Conservation (phyloP, 1,140 invertebrate genomes). For the Drosophila obscura region DNA sequence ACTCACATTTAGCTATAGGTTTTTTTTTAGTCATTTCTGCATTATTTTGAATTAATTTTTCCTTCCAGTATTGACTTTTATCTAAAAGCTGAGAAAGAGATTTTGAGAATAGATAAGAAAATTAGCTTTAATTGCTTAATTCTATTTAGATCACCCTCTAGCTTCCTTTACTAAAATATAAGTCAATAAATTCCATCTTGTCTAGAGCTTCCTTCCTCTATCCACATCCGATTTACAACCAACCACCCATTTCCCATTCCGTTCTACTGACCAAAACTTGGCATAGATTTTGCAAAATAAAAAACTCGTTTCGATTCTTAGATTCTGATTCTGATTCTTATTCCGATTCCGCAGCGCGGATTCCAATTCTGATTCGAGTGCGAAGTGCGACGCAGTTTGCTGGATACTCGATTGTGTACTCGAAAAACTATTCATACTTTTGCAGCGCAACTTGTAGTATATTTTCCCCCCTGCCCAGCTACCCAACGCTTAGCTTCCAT, state of each 20-base stretch:
- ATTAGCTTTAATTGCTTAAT: not conserved
- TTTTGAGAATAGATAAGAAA: not conserved
- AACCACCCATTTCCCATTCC: conserved; percentile 43
- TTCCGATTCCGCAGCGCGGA: conserved; percentile 1
- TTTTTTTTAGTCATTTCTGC: not conserved
- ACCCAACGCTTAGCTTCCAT: not conserved
- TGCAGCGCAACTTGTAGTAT: conserved; percentile 35
- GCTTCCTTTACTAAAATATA: conserved; percentile 20
- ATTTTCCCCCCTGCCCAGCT: not conserved
- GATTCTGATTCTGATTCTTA: conserved; percentile 9
- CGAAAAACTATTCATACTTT: conserved; percentile 40
- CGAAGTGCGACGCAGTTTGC: conserved; percentile 48
- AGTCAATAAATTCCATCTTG: not conserved
- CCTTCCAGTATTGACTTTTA: no score
- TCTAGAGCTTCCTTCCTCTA: conserved; percentile 13
- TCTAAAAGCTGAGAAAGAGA: no score
- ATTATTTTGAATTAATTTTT: not conserved
- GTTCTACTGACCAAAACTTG: conserved; percentile 60
- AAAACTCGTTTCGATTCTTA: conserved; percentile 65
- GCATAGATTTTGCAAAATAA: conserved; percentile 37
- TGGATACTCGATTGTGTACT: conserved; percentile 28
- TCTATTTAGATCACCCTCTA: not conserved
- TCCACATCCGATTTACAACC: conserved; percentile 11
- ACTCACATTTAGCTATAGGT: not conserved
- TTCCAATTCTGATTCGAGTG: conserved; percentile 29